phyloP scores from a whole-genome alignment of 2,888 invertebrate species.

The Augochlorella aurata region DNA sequence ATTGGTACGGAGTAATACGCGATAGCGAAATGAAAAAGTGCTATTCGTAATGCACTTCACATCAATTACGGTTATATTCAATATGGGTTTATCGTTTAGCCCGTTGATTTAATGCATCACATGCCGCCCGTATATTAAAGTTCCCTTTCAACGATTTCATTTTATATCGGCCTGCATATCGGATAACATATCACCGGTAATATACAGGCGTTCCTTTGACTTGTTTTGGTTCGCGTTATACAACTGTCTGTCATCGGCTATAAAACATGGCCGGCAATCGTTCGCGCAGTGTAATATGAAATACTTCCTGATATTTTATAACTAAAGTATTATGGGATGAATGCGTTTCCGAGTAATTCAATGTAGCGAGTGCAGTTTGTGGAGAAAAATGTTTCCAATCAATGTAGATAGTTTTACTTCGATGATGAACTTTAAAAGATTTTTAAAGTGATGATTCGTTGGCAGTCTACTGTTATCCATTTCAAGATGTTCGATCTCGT shows the following conservation, averaged over 20 bases:
- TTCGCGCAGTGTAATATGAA: not conserved
- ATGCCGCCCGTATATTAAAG: conserved; percentile 11
- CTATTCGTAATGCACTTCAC: conserved; percentile 17
- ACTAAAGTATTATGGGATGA: not conserved
- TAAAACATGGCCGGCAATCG: conserved; percentile 15
- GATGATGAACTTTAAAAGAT: too few relatives aligned
- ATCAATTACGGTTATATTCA: conserved; percentile 19
- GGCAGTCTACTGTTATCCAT: too few relatives aligned
- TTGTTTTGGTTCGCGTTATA: conserved; percentile 5
- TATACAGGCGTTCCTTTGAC: conserved; percentile 27
- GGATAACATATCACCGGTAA: conserved; percentile 13
- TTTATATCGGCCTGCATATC: conserved; percentile 33
- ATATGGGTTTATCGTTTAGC: conserved; percentile 6
- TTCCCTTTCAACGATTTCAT: conserved; percentile 36
- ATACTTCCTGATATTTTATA: not conserved
- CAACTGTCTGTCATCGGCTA: not conserved
- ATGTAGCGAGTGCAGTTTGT: too few relatives aligned
- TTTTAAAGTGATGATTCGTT: too few relatives aligned
- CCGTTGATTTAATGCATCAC: conserved; percentile 26
- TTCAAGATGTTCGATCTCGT: too few relatives aligned
- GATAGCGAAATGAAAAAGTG: not conserved
- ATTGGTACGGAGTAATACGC: not conserved
- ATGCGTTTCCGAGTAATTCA: too few relatives aligned
- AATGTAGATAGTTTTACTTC: too few relatives aligned
- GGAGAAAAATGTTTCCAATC: too few relatives aligned